Conservation (phyloP, 2,888 invertebrate species). For the Rhodophaea formosa region DNA sequence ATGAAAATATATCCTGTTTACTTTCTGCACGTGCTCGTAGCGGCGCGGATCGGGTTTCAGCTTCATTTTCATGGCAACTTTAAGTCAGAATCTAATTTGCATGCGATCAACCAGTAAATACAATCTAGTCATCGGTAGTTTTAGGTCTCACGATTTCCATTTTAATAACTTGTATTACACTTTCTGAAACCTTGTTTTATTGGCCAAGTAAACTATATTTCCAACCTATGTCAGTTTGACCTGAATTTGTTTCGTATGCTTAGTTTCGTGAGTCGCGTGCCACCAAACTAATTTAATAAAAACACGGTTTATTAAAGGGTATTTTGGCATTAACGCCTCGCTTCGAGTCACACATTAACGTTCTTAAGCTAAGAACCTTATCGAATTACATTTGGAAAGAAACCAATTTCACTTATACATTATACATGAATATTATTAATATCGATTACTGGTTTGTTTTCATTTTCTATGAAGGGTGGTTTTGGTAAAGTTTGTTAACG, state of each 20-base stretch:
- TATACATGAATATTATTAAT: conserved; percentile 5
- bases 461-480: neutral
- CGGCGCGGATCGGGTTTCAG: conserved; percentile 5
- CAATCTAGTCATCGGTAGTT: conserved; percentile 9
- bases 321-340: conserved; percentile 65
- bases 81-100: conserved; percentile 2
- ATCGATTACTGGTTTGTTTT: neutral
- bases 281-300: conserved; percentile 74
- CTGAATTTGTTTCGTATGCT: conserved; percentile 51
- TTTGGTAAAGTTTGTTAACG: neutral
- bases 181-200: conserved; percentile 14
- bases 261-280: conserved; percentile 72
- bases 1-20: conserved; percentile 7
- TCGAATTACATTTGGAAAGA: conserved; percentile 47
- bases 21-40: neutral
- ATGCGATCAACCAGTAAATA: conserved; percentile 13
- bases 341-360: conserved; percentile 51
- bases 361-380: conserved; percentile 52
- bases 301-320: conserved; percentile 71
- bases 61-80: conserved; percentile 4
- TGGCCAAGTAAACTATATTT: conserved; percentile 26
- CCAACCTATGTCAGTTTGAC: conserved; percentile 53
- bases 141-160: conserved; percentile 17
- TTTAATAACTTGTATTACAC: conserved; percentile 13
- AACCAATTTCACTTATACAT: conserved; percentile 21